Base-by-base conservation (phyloP, 35 echinoderm and acorn worm species). In the Hemicentrotus pulcherrimus region DNA sequence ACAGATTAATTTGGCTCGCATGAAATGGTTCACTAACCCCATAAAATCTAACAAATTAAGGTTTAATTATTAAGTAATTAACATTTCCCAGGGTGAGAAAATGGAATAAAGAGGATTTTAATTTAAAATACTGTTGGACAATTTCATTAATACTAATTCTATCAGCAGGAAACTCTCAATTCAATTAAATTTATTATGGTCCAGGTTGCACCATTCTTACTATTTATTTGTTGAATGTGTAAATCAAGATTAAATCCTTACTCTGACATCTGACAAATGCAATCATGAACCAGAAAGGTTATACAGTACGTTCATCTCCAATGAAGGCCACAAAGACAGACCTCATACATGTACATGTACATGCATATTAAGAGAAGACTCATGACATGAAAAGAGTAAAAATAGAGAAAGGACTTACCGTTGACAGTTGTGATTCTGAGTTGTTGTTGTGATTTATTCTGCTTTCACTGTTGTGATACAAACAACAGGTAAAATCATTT, bases 361-460 rank as follows among this genome's bases (percentile, higher is more conserved):
- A 59, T 59, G 52, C 52, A 78, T 28, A 78, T 28, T 78, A 46
- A 14, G 33, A 47, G 45, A 13, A 86, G 88, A 88, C 6, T 10
- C 11, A 35, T 7, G 33, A 88, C 18, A 88, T 88, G 2, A 90
- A 90, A 90, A 47, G 32, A 47, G 2, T 28, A 31, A 88, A 87
- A 10, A 90, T 13, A 24, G 86, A 35, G 88, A 90, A 4, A 24
- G 46, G 10, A 55, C 91, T 93, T 31, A 93, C 91, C 46, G 91
- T 93, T 93, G 91, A 93, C 9, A 93, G 48, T 93, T 47, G 91
- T 93, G 91, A 93, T 58, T 93, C 91, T 47, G 91, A 50, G 48
- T 93, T 93, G 48, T 93, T 93, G 91, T 93, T 93, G 30, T 93
- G 91, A 24, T 58, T 93, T 58, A 93, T 47, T 93, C 91, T 47